Conservation (phyloP, 2,797 vertebrate genomes). For the Chlorospingus semifuscus region DNA sequence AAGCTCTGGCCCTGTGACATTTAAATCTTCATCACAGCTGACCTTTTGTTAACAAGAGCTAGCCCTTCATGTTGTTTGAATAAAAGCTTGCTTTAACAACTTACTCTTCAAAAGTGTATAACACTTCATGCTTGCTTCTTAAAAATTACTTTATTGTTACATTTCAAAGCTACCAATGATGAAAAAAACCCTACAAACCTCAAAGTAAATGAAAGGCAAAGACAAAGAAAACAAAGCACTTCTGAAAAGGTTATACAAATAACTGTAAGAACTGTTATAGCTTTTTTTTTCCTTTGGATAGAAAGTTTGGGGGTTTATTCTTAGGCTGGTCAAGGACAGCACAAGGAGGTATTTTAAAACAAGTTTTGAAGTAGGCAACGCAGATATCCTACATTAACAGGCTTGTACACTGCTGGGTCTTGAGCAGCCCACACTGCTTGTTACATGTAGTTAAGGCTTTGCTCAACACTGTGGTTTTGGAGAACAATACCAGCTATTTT, state of each 20-base stretch:
- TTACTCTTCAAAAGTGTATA: slow-evolving; percentile 9
- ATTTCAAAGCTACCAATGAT: slow-evolving; percentile 18
- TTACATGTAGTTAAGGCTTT: neutral
- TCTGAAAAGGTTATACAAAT: slow-evolving; percentile 50
- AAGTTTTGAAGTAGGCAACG: neutral
- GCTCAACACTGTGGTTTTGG: neutral
- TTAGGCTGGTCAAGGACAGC: neutral
- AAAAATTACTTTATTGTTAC: slow-evolving; percentile 29
- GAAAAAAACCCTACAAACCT: neutral
- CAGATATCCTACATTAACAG: neutral
- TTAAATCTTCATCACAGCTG: slow-evolving; percentile 39
- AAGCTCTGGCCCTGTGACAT: neutral
- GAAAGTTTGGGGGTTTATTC: neutral
- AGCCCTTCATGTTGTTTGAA: neutral
- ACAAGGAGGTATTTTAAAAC: neutral
- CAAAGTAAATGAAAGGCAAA: slow-evolving; percentile 11
- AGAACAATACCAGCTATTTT: neutral
- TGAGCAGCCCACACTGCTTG: neutral
- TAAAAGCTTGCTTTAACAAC: slow-evolving; percentile 14
- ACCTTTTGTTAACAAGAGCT: slow-evolving; percentile 33
- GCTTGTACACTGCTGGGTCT: neutral
- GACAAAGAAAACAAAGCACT: neutral
- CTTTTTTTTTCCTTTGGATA: neutral
- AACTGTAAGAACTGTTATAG: neutral
- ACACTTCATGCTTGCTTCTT: neutral